Evolutionary conservation across 1,140 invertebrate genomes (phyloP), one percentile per base, ranked within the genome.

Genomic region (Halyomorpha halys): DNA sequence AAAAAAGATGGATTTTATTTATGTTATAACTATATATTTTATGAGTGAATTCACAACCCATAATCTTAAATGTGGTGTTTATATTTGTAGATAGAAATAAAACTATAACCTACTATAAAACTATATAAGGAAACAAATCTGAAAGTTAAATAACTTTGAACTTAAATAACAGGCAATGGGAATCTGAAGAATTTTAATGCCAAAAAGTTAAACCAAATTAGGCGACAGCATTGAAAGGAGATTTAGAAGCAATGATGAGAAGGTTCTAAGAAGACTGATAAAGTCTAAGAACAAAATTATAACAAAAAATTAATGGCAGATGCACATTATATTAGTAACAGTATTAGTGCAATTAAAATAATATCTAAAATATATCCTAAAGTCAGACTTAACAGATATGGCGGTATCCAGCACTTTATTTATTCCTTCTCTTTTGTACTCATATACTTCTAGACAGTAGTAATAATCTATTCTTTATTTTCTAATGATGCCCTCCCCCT

Each of bases 361-460:
- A 56, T 16, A 23, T 19, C 53, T 56, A 23, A 56, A 56, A 56
- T 56, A 56, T 25, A 56, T 23, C 11, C 23, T 23, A 23, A 56
- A 8, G 3, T 56, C 53, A 56, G 53, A 56, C 53, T 56, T 56
- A 56, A 56, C 15, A 56, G 53, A 56, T 56, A 56, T 56, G 53
- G 53, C 53, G 18, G 19, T 25, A 25, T 56, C 21, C 23, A 56
- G 23, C 53, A 56, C 53, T 23, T 11, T 23, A 6, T 53, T 5
- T 56, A 3, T 39, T 39, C 13, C 21, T 11, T 16, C 23, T 6
- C 3, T 56, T 56, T 56, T 56, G 53, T 56, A 56, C 53, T 56
- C 27, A 11, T 1, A 56, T 23, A 13, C 53, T 8, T 49, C 21
- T 49, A 8, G 21, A 49, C 6, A 49, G n/a, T 6, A 49, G 6